These are phyloP conservation scores for Odontomyia ornata DNA, from an alignment of 2,888 invertebrate genomes.

Conservation along the genomic window DNA sequence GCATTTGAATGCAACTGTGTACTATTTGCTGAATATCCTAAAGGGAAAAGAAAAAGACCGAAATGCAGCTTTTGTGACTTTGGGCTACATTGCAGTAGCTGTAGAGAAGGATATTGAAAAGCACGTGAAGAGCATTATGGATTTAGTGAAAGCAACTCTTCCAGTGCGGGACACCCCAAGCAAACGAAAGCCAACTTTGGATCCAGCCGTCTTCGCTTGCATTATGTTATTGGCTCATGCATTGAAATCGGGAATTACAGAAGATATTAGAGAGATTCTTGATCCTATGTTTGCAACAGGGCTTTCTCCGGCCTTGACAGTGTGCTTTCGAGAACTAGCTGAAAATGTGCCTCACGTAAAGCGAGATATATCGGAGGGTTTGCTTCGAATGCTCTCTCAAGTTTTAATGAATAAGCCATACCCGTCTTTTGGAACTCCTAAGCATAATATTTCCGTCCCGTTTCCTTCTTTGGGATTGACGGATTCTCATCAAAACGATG, in stretches of 20 bases:
- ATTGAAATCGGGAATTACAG: slow-evolving; percentile 78
- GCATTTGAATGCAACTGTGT: slow-evolving; percentile 78
- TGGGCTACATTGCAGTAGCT: slow-evolving; percentile 90
- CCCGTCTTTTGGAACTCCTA: slow-evolving; percentile 79
- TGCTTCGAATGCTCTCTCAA: slow-evolving; percentile 89
- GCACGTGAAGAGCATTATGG: slow-evolving; percentile 86
- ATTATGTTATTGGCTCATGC: slow-evolving; percentile 91
- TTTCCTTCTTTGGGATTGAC: slow-evolving; percentile 60
- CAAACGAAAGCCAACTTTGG: slow-evolving; percentile 78
- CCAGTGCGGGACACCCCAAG: slow-evolving; percentile 81
- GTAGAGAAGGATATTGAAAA: slow-evolving; percentile 82
- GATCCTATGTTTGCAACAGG: slow-evolving; percentile 94
- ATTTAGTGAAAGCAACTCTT: slow-evolving; percentile 77
- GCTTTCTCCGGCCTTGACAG: slow-evolving; percentile 87
- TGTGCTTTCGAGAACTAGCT: slow-evolving; percentile 89
- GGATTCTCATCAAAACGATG: slow-evolving; percentile 70
- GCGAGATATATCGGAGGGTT: slow-evolving; percentile 89
- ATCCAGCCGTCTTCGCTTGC: slow-evolving; percentile 92
- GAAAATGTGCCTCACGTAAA: slow-evolving; percentile 87
- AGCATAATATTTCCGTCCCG: slow-evolving; percentile 65
- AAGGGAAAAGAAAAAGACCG: slow-evolving; percentile 86
- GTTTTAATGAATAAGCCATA: slow-evolving; percentile 87
- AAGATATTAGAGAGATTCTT: slow-evolving; percentile 83
- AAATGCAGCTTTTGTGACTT: slow-evolving; percentile 86
- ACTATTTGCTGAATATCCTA: slow-evolving; percentile 78